Percentiles rank a stretch among this genome's conserved stretches.
These are phyloP conservation scores for Drosophila navojoa DNA, from an alignment of 1,140 invertebrate species.

Conservation along the genomic window DNA sequence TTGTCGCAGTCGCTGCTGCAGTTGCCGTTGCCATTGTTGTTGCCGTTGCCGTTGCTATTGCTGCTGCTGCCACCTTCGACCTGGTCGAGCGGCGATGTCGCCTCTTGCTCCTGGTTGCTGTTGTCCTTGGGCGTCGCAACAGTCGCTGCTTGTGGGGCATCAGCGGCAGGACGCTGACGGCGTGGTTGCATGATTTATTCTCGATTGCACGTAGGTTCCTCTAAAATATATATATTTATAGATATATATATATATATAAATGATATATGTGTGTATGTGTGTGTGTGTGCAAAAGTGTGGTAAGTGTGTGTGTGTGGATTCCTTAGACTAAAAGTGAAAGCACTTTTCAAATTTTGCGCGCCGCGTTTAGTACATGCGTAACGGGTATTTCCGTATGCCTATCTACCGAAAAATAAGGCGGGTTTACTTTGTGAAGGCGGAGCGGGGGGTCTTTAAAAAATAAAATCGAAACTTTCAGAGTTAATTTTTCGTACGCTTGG, in stretches of 20 bases:
- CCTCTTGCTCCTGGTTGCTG: slow-evolving; percentile 13
- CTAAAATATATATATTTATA: neutral
- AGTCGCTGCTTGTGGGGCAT: slow-evolving; percentile 23
- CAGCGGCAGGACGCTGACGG: slow-evolving; percentile 37
- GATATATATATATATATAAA: neutral
- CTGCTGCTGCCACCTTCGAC: slow-evolving; percentile 8
- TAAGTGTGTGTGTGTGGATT: neutral
- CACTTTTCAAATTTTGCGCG: slow-evolving; percentile 33
- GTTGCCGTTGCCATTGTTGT: slow-evolving; percentile 1
- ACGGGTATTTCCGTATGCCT: slow-evolving; percentile 1
- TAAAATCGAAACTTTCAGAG: slow-evolving; percentile 33
- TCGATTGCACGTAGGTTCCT: neutral
- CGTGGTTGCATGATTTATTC: slow-evolving; percentile 32
- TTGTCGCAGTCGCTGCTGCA: slow-evolving; percentile 33
- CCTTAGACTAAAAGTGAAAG: slow-evolving; percentile 17
- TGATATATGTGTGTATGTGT: neutral
- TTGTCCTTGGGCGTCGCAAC: slow-evolving; percentile 14
- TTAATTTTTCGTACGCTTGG: slow-evolving; percentile 42
- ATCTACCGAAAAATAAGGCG: slow-evolving; percentile 17
- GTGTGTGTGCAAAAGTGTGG: neutral
- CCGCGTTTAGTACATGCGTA: slow-evolving; percentile 13
- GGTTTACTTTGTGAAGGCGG: neutral
- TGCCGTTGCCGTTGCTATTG: neutral
- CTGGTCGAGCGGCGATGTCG: neutral
- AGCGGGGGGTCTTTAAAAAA: slow-evolving; percentile 19